A percentile compares a stretch with the other conserved stretches of the same genome.
phyloP scores from a whole-genome alignment of 1,140 invertebrate genomes.

The Phymorhynchus buccinoides region DNA sequence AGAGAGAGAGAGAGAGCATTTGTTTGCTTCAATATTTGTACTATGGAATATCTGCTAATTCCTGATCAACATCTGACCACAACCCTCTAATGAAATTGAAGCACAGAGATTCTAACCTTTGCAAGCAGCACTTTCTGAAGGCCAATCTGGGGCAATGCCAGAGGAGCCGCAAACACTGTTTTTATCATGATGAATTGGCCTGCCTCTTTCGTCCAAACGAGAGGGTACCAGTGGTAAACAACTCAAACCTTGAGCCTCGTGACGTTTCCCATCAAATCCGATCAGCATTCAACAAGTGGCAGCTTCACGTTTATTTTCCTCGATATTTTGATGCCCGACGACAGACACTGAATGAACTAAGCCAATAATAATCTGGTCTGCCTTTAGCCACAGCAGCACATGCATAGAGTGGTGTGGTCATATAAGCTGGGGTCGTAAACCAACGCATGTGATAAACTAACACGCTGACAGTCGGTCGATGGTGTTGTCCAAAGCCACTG shows the following conservation, averaged over 20 bases:
- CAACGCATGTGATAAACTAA: background rate
- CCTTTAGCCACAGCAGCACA: background rate
- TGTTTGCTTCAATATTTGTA: background rate
- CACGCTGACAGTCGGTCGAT: background rate
- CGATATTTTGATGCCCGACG: background rate
- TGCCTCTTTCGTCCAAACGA: background rate
- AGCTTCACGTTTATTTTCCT: background rate
- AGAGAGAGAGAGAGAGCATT: background rate
- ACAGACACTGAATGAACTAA: background rate
- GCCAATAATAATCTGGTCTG: no score
- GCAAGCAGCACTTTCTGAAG: conserved; percentile 38
- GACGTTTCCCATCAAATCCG: background rate
- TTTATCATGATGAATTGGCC: conserved; percentile 28
- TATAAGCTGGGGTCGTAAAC: background rate
- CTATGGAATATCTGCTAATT: background rate
- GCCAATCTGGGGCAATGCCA: conserved; percentile 33
- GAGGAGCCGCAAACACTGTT: conserved; percentile 38
- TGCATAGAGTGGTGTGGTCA: background rate
- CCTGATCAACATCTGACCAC: background rate
- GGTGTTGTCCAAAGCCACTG: background rate
- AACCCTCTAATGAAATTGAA: background rate
- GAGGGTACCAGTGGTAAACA: background rate
- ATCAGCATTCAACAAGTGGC: background rate
- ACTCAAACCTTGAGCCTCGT: background rate
- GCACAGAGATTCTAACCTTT: conserved; percentile 34